Evolutionary conservation across 1,140 invertebrate species (phyloP), one percentile per base, ranked within the genome.

Genomic region (Ditylenchus dipsaci): DNA sequence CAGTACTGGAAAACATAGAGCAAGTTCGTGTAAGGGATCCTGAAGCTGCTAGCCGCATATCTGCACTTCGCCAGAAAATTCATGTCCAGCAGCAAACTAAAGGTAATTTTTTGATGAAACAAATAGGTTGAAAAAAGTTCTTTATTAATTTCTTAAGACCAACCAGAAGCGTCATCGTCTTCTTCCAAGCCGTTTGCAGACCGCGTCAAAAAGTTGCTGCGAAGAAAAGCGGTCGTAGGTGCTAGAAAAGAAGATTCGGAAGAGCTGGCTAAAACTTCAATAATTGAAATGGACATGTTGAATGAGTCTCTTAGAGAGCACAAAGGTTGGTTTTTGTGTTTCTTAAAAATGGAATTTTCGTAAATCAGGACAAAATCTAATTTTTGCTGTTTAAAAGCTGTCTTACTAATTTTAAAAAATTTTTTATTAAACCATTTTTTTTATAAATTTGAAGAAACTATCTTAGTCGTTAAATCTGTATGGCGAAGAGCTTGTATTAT

Each of bases 171-270:
- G 3, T 3, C 23, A 7, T 53, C n/a, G 3, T 3, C 23, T 53
- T 53, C 59, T 30, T 30, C 29, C 19, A n/a, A 13, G 63, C 19
- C 63, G 11, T 23, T 30, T 21, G 67, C 59, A n/a, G 30, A 73
- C 23, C 47, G 71, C 27, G 21, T 75, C 15, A 47, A 33, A 11
- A 68, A 75, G 38, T 60, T 74, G 19, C 43, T 75, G 21, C 30
- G 75, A 30, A 30, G 74, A 33, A 79, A 75, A 56, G 53, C 27
- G 13, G 29, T 47, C 17, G 61, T 75, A 38, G 29, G 74, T 27
- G 63, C 30, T 33, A 60, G 74, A 15, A 45, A 26, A 21, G 67
- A 76, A 45, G 63, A 73, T 29, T 78, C 72, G 8, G 74, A 76
- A 13, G 45, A 78, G 29, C 62, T 58, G 30, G 74, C 76, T 1